Base-by-base conservation (phyloP, 2,113 vertebrate species). In the Pyxicephalus adspersus region DNA sequence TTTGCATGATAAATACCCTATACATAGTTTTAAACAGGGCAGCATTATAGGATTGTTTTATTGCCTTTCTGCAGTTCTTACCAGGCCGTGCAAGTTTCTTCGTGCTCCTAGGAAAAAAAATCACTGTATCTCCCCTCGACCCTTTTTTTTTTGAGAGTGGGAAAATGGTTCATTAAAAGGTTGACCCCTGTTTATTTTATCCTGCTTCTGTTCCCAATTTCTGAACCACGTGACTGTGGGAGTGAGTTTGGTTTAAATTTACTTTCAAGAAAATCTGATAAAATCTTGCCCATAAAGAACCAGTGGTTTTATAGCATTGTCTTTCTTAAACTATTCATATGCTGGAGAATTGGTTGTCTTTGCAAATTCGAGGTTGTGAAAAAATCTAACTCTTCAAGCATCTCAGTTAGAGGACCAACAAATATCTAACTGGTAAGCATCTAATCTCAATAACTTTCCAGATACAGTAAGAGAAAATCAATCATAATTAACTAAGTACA, bases 241-340 rank as follows among this genome's bases (percentile, higher is more conserved):
- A 93, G 94, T 93, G 91, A 87, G 88, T 93, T 88, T 76, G 91
- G 87, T 91, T 94, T 94, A 92, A 92, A 93, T 92, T 95, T 91
- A 88, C 89, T 90, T 93, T 92, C 89, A 92, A 87, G 90, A 90
- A 87, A 87, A 58, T 84, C 84, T 84, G 88, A 84, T 83, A 84
- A 91, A 91, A 90, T 89, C 90, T 85, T 80, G 86, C 65, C 91
- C 89, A 88, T 84, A 86, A 89, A 88, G 88, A 88, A 83, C 84
- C 74, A 54, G 83, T 84, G 79, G 78, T 87, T 90, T 90, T 89
- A 87, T 88, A 86, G 86, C 88, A 79, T 75, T 81, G 83, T 81
- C 67, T 84, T 83, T 76, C 64, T 60, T 74, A 76, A 71, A 64
- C 54, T 58, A 38, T 79, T 60, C 31, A 61, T 83, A 73, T 78